phyloP scores from a whole-genome alignment of 2,113 vertebrate species.

The Steatornis caripensis region DNA sequence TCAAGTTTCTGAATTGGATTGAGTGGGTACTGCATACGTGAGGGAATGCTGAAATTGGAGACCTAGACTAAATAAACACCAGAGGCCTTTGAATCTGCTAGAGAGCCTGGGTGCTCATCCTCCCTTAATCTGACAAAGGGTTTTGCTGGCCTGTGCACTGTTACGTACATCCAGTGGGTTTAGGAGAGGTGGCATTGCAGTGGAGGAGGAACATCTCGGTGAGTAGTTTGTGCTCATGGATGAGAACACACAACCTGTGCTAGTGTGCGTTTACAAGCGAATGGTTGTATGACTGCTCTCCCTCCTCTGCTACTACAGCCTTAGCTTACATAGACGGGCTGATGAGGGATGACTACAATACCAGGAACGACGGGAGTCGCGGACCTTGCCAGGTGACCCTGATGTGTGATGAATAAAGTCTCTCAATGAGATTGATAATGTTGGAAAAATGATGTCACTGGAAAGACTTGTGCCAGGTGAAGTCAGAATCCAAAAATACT shows the following conservation, averaged over 20 bases:
- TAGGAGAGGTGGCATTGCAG: background rate
- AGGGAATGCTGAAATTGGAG: background rate
- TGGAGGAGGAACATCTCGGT: background rate
- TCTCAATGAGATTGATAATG: background rate
- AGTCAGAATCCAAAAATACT: background rate
- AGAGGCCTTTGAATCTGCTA: background rate
- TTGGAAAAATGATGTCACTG: background rate
- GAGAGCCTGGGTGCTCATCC: background rate
- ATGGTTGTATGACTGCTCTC: background rate
- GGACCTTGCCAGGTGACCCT: background rate
- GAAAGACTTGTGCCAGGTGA: background rate
- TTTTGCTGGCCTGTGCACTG: background rate
- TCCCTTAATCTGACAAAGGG: background rate
- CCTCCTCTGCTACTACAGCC: background rate
- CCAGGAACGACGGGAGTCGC: background rate
- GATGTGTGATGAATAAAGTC: background rate
- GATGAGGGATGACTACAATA: background rate
- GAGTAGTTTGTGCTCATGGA: background rate
- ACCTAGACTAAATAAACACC: background rate
- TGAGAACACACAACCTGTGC: background rate
- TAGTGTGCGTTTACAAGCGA: fast-evolving
- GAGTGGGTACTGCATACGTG: fast-evolving
- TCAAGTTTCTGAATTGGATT: background rate
- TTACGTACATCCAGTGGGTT: background rate
- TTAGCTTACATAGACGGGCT: background rate